phyloP scores from a whole-genome alignment of 1,140 invertebrate species.

The Probaryconus sp. region DNA sequence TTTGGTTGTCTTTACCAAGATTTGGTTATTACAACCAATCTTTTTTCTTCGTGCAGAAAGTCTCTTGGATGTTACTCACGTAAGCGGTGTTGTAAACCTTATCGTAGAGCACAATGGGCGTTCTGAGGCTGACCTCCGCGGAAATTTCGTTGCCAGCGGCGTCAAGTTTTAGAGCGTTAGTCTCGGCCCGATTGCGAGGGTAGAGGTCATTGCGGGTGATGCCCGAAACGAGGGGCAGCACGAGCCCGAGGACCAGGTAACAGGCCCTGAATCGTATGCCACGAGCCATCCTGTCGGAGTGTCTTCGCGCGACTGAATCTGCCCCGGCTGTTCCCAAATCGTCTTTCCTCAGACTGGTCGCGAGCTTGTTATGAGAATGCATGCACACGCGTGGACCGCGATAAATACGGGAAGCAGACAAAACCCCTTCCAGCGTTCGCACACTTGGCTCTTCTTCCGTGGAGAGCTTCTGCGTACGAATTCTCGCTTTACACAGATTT shows the following conservation, averaged over 20 bases:
- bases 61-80: too few species aligned
- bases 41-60: too few species aligned
- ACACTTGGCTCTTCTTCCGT: too few species aligned
- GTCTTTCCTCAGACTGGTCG: conserved; percentile 48
- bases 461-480: too few species aligned
- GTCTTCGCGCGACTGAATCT: conserved; percentile 72
- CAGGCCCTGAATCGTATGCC: conserved; percentile 53
- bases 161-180: conserved; percentile 60
- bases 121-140: conserved; percentile 75
- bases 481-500: too few species aligned
- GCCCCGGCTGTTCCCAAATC: conserved; percentile 58
- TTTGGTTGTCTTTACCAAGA: too few species aligned
- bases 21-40: too few species aligned
- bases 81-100: conserved; percentile 84
- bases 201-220: conserved; percentile 69
- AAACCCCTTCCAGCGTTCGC: too few species aligned
- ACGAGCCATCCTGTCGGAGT: conserved; percentile 72
- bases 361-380: conserved; percentile 23
- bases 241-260: conserved; percentile 49
- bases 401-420: conserved; percentile 67
- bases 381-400: conserved; percentile 52
- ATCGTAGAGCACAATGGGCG: conserved; percentile 85
- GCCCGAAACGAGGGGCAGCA: conserved; percentile 47
- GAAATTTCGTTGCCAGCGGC: conserved; percentile 73
- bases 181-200: conserved; percentile 60